These are phyloP conservation scores for Caenorhabditis brenneri DNA, from an alignment of 1,140 invertebrate genomes.

Conservation along the genomic window DNA sequence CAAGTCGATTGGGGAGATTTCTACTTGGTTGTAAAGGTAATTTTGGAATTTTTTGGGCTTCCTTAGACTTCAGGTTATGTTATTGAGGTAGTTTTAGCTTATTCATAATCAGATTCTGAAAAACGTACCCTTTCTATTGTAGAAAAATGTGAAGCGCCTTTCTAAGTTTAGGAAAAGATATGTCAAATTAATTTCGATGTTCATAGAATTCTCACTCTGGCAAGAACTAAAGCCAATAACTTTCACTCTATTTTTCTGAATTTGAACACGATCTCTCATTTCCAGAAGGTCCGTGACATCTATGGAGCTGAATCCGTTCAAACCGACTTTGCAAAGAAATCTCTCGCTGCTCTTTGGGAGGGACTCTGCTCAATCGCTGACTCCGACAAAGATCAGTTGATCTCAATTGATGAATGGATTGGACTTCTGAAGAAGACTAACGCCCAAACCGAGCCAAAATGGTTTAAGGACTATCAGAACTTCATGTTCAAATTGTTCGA, in stretches of 20 bases:
- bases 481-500: slow-evolving; percentile 70
- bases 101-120: no score
- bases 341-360: slow-evolving; percentile 63
- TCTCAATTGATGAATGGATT: slow-evolving; percentile 66
- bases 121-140: no score
- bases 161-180: no score
- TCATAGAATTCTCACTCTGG: no score
- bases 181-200: no score
- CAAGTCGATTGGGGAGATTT: slow-evolving; percentile 64
- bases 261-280: neutral
- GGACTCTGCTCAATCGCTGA: slow-evolving; percentile 65
- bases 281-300: slow-evolving; percentile 63
- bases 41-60: neutral
- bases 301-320: slow-evolving; percentile 66
- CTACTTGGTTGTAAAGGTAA: slow-evolving; percentile 63
- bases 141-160: no score
- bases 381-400: slow-evolving; percentile 61
- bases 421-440: slow-evolving; percentile 56
- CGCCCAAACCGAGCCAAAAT: slow-evolving; percentile 56
- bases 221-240: no score
- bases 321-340: slow-evolving; percentile 60
- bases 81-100: no score
- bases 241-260: neutral
- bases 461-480: slow-evolving; percentile 62
- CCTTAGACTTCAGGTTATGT: neutral